These are phyloP conservation scores for Omphaloscelis lunosa DNA, from an alignment of 2,888 invertebrate species.

Conservation along the genomic window DNA sequence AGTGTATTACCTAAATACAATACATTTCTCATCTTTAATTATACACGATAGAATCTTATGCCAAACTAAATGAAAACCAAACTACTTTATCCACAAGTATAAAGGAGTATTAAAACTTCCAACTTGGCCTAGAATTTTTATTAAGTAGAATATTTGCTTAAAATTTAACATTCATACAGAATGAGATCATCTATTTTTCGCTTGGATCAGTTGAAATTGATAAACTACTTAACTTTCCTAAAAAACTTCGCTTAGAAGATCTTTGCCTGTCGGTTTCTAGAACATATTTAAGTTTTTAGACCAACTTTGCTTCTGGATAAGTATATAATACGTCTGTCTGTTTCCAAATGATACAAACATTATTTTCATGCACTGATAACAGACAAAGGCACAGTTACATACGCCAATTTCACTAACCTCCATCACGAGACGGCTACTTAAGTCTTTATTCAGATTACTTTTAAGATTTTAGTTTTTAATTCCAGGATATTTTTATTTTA, in stretches of 20 bases:
- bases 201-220: slow-evolving; percentile 12
- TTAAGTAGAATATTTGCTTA: slow-evolving; percentile 21
- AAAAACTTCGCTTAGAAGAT: not conserved
- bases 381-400: too few relatives aligned
- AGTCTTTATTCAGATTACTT: not conserved
- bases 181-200: slow-evolving; percentile 6
- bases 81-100: slow-evolving; percentile 9
- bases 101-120: slow-evolving; percentile 31
- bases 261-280: not conserved
- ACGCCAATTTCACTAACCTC: not conserved
- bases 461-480: not conserved
- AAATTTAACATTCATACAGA: slow-evolving; percentile 18
- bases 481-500: not conserved
- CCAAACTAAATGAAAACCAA: slow-evolving; percentile 4
- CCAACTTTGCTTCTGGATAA: not conserved
- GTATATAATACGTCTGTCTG: not conserved
- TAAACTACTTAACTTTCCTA: not conserved
- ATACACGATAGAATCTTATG: not conserved
- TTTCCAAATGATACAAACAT: not conserved
- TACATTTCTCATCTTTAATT: not conserved
- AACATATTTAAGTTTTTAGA: not conserved
- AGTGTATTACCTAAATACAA: not conserved
- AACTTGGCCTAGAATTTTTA: slow-evolving; percentile 12
- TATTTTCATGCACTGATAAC: not conserved
- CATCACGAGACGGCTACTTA: not conserved